Evolutionary conservation across 1,140 invertebrate genomes (phyloP).

Genomic region (Trachelipus rathkii): DNA sequence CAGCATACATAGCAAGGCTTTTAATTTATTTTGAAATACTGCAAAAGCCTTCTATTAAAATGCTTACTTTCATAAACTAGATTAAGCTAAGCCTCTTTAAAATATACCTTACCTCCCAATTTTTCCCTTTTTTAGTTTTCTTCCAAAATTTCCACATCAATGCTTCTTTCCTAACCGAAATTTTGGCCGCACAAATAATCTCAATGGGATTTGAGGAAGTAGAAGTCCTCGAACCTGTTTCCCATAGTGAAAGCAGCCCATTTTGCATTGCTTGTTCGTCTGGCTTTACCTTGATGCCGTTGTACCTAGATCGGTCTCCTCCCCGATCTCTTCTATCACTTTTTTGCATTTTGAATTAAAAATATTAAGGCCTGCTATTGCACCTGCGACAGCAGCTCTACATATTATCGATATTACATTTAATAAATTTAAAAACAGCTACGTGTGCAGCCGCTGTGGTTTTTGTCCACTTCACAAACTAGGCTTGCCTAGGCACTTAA

Average conservation of each 20-base stretch:
- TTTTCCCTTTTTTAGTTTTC: constrained; percentile 92
- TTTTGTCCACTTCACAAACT: background rate
- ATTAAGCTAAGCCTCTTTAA: too few relatives aligned
- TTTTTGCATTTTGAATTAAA: constrained; percentile 41
- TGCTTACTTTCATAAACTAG: too few relatives aligned
- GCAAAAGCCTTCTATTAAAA: too few relatives aligned
- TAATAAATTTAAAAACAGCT: background rate
- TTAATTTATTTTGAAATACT: too few relatives aligned
- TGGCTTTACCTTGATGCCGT: constrained; percentile 37
- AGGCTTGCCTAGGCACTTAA: constrained; percentile 1
- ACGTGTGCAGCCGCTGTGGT: background rate
- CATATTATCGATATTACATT: background rate
- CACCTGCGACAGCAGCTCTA: background rate
- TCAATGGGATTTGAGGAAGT: constrained; percentile 45
- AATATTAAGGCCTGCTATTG: background rate
- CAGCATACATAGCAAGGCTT: too few relatives aligned
- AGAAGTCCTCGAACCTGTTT: constrained; percentile 41
- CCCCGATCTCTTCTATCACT: constrained; percentile 36
- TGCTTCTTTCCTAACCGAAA: constrained; percentile 99
- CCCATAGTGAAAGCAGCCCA: constrained; percentile 41
- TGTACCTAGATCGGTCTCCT: constrained; percentile 37
- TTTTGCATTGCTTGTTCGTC: constrained; percentile 40
- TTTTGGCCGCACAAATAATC: constrained; percentile 99
- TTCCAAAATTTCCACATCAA: constrained; percentile 99
- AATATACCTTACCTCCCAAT: too few relatives aligned